phyloP scores from a whole-genome alignment of 2,888 invertebrate genomes.

The Chloroclysta siterata region DNA sequence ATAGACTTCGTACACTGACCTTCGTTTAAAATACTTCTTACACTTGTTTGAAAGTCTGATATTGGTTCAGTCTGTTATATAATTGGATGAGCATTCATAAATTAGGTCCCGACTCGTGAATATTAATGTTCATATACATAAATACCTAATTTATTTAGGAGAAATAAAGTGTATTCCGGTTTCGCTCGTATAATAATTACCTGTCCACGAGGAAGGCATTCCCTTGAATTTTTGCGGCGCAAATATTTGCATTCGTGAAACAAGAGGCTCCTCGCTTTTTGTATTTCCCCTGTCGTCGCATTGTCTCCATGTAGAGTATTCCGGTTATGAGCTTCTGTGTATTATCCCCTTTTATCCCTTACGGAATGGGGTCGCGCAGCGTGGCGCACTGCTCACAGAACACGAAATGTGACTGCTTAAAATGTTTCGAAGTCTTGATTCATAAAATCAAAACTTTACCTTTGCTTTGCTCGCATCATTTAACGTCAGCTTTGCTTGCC shows the following conservation, averaged over 20 bases:
- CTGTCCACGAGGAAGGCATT: slow-evolving; percentile 36
- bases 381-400: slow-evolving; percentile 28
- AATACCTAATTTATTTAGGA: slow-evolving; percentile 16
- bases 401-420: slow-evolving; percentile 35
- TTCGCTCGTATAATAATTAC: slow-evolving; percentile 32
- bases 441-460: slow-evolving; percentile 43
- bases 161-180: slow-evolving; percentile 28
- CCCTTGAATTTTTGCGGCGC: slow-evolving; percentile 36
- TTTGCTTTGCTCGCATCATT: slow-evolving; percentile 46
- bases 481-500: slow-evolving; percentile 47
- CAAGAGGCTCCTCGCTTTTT: slow-evolving; percentile 41
- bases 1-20: slow-evolving; percentile 16
- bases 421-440: slow-evolving; percentile 34
- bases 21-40: slow-evolving; percentile 7
- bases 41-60: slow-evolving; percentile 4
- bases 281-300: slow-evolving; percentile 42
- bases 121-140: slow-evolving; percentile 19
- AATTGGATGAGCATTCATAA: slow-evolving; percentile 20
- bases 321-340: slow-evolving; percentile 41
- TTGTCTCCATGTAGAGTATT: slow-evolving; percentile 41
- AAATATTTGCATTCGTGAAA: slow-evolving; percentile 43
- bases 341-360: slow-evolving; percentile 36
- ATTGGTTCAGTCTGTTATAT: slow-evolving; percentile 15
- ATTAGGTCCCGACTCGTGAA: slow-evolving; percentile 19
- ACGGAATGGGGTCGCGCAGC: slow-evolving; percentile 34